phyloP scores from a whole-genome alignment of 2,113 vertebrate genomes.

The Paracanthobrama guichenoti region DNA sequence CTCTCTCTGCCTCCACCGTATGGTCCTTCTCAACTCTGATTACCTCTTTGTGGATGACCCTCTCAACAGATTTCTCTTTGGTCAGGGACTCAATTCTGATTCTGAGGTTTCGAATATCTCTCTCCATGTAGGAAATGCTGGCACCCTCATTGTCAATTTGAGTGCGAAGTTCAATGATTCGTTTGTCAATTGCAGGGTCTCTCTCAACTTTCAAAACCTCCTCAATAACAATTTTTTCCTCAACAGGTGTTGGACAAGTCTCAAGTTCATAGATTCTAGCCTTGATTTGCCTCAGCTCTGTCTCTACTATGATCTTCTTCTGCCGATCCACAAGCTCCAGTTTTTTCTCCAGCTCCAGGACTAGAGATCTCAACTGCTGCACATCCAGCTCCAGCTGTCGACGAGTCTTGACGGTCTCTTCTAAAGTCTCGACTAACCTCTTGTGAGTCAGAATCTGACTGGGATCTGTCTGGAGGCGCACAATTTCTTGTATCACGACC shows the following conservation, averaged over 20 bases:
- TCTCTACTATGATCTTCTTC: constrained; percentile 85
- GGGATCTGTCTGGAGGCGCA: constrained; percentile 86
- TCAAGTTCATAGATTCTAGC: constrained; percentile 85
- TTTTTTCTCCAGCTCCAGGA: constrained; percentile 82
- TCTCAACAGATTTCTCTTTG: constrained; percentile 87
- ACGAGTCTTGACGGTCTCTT: constrained; percentile 81
- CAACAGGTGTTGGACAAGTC: constrained; percentile 74
- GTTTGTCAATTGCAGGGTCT: constrained; percentile 84
- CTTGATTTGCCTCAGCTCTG: constrained; percentile 85
- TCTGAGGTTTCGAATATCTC: constrained; percentile 82
- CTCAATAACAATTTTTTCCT: constrained; percentile 91
- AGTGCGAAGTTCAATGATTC: constrained; percentile 73
- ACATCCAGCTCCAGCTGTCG: constrained; percentile 85
- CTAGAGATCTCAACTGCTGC: constrained; percentile 75
- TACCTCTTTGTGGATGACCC: constrained; percentile 92
- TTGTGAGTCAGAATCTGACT: constrained; percentile 83
- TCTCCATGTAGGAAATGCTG: constrained; percentile 77
- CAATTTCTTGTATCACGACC: constrained; percentile 82
- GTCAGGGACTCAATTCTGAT: constrained; percentile 82
- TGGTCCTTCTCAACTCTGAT: constrained; percentile 92
- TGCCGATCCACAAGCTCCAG: constrained; percentile 84
- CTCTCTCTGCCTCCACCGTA: constrained; percentile 81
- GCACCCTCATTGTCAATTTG: constrained; percentile 79
- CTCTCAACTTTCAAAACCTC: constrained; percentile 93
- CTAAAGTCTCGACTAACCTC: constrained; percentile 80